Conservation (phyloP, 1,140 invertebrate species). For the Drosophila bifasciata region DNA sequence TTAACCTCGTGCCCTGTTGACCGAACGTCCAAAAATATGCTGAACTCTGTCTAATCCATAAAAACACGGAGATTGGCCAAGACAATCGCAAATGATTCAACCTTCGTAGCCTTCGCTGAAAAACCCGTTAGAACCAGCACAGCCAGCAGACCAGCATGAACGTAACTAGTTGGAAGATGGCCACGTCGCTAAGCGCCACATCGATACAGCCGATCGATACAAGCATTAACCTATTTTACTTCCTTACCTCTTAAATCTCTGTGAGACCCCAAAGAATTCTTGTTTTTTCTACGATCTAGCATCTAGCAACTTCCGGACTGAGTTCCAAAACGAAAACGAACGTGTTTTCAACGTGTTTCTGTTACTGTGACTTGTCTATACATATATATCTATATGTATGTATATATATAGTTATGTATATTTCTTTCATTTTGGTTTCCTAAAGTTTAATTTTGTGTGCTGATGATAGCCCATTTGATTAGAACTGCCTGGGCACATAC, state of each 20-base stretch:
- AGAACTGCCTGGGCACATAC: conserved; percentile 36
- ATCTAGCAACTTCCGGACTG: conserved; percentile 51
- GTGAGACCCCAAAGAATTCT: conserved; percentile 46
- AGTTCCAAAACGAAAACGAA: conserved; percentile 42
- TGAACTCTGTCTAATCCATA: conserved; percentile 37
- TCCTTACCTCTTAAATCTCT: conserved; percentile 43
- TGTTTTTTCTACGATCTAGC: conserved; percentile 40
- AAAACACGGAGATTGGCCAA: conserved; percentile 22
- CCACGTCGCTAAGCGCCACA: conserved; percentile 59
- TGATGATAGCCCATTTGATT: conserved; percentile 56
- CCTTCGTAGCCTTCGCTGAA: conserved; percentile 50
- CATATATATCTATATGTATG: conserved; percentile 1
- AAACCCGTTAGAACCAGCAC: conserved; percentile 74
- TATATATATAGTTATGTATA: background rate
- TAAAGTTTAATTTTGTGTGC: conserved; percentile 17
- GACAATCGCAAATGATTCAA: conserved; percentile 58
- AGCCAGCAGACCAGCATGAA: conserved; percentile 62
- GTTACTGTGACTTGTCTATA: conserved; percentile 46
- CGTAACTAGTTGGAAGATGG: conserved; percentile 38
- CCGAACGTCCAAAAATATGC: conserved; percentile 54
- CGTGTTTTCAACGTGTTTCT: conserved; percentile 68
- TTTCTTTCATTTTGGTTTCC: conserved; percentile 27
- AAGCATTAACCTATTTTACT: conserved; percentile 75
- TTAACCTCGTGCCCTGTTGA: conserved; percentile 77
- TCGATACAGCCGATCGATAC: conserved; percentile 14